Evolutionary conservation across 1,140 invertebrate genomes (phyloP).

Genomic region (Scaptomyza graminum): DNA sequence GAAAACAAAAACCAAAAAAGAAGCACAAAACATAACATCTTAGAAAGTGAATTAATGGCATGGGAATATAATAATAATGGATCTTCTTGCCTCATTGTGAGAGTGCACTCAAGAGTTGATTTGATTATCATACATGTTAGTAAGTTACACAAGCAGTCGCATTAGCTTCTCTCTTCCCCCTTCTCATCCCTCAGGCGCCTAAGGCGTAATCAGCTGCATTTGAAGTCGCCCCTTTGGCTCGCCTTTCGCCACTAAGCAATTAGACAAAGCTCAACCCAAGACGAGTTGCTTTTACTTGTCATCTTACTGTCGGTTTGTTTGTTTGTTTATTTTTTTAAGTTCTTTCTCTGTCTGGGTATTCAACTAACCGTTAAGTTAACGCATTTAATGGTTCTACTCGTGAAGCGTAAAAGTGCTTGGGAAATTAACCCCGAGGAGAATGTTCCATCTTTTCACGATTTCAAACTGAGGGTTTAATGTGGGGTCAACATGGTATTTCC

Average conservation of each 20-base stretch:
- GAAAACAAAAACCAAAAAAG: slow-evolving; percentile 6
- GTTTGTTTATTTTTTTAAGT: slow-evolving; percentile 21
- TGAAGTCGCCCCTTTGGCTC: slow-evolving; percentile 8
- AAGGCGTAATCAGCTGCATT: slow-evolving; percentile 7
- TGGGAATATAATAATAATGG: slow-evolving; percentile 37
- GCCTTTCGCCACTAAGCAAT: slow-evolving; percentile 42
- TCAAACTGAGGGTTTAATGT: slow-evolving; percentile 1
- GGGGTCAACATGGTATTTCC: slow-evolving; percentile 17
- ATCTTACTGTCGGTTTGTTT: slow-evolving; percentile 36
- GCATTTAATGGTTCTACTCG: slow-evolving; percentile 69
- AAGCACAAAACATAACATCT: slow-evolving; percentile 20
- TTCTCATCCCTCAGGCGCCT: background rate
- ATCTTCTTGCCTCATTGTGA: background rate
- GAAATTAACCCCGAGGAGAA: slow-evolving; percentile 38
- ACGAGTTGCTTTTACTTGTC: slow-evolving; percentile 42
- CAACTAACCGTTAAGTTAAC: slow-evolving; percentile 59
- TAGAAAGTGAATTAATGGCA: slow-evolving; percentile 32
- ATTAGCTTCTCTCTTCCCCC: background rate
- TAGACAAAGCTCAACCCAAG: slow-evolving; percentile 24
- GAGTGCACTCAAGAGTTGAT: slow-evolving; percentile 16
- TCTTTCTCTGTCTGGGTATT: slow-evolving; percentile 29
- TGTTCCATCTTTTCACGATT: slow-evolving; percentile 8
- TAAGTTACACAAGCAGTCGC: slow-evolving; percentile 24
- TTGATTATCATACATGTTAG: slow-evolving; percentile 65
- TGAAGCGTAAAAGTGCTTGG: slow-evolving; percentile 35